Evolutionary conservation across 2,113 vertebrate genomes (phyloP), one percentile per base, ranked within the genome.

Genomic region (Muscicapa adusta): DNA sequence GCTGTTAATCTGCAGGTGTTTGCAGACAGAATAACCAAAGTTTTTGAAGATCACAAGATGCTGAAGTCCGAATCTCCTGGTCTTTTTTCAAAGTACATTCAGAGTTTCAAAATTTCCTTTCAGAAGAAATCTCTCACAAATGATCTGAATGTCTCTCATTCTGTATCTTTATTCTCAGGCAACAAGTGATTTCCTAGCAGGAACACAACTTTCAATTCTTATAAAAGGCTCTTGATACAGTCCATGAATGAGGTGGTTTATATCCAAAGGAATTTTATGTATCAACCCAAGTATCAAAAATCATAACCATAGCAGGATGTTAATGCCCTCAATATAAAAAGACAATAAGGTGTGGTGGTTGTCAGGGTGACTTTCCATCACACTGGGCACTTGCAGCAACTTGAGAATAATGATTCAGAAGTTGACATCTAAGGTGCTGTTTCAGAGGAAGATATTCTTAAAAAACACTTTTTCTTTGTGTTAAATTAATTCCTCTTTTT

Each of bases 301-400:
- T 68, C 45, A 43, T 34, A 76, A 51, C 15, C 40, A n/a, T 33
- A 61, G 38, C 51, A 66, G 43, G 45, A 76, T 48, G 24, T 45
- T 92, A 73, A 76, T 87, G 38, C 18, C 68, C 38, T 79, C 38
- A 53, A 54, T 82, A 86, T 75, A 72, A 94, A 94, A 93, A 79
- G 40, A 88, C 40, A 93, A 43, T 93, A 73, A 79, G 20, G 40
- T 88, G 61, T 88, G 53, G 57, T 92, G 84, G 84, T 83, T 96
- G 85, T 88, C 83, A 88, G 81, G 58, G 93, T 83, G 77, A 94
- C 72, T 92, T 97, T 88, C 45, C 29, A 47, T 75, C 65, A 92
- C 53, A 57, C 25, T 76, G 63, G 72, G 33, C 63, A 88, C 60
- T 93, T 72, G 68, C 23, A 84, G 57, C 42, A 88, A 78, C 67